Percentiles rank a stretch among this genome's conserved stretches.
phyloP scores from a whole-genome alignment of 2,797 vertebrate species.

The Eremophila alpestris region DNA sequence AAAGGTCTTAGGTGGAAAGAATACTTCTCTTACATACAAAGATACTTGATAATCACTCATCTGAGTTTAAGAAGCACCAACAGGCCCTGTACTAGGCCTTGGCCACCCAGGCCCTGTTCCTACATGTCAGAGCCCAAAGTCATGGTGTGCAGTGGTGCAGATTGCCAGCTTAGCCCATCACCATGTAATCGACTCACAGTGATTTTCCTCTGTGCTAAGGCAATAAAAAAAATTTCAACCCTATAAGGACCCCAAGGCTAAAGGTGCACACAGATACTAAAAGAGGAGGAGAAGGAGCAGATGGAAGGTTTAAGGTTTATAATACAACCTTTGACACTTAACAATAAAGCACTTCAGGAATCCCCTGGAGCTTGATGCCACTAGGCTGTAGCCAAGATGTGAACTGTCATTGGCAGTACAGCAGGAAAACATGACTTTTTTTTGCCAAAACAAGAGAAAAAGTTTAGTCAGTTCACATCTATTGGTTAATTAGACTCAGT shows the following conservation, averaged over 20 bases:
- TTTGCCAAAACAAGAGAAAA: background rate
- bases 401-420: background rate
- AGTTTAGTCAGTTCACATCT: background rate
- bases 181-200: rapidly evolving
- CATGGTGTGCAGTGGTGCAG: background rate
- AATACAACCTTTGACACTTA: background rate
- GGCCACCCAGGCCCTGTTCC: background rate
- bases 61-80: background rate
- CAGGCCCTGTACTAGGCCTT: background rate
- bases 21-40: background rate
- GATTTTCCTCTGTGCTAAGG: background rate
- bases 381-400: background rate
- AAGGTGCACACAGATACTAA: background rate
- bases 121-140: rapidly evolving
- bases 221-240: background rate
- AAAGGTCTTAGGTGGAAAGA: background rate
- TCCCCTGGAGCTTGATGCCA: background rate
- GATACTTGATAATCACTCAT: background rate
- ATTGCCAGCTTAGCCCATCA: background rate
- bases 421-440: background rate
- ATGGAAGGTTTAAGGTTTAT: background rate
- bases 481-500: background rate
- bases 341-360: background rate
- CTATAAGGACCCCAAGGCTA: background rate
- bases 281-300: background rate